Percentiles rank a stretch among this genome's conserved stretches.
phyloP scores from a whole-genome alignment of 2,888 invertebrate genomes.

The Hymenopus coronatus region DNA sequence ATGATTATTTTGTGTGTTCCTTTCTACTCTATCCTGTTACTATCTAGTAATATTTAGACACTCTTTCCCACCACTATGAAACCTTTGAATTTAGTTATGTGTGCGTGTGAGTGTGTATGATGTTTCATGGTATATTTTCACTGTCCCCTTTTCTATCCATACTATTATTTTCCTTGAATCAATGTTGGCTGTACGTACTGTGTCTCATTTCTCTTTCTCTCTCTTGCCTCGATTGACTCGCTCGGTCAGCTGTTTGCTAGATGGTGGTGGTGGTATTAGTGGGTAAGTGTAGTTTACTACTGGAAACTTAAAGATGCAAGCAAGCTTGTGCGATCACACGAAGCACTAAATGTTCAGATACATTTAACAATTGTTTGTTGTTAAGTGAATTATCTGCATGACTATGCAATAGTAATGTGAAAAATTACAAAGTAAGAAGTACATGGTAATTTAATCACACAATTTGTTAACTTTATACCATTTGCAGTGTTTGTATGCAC shows the following conservation, averaged over 20 bases:
- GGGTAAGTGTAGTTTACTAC: slow-evolving; percentile 63
- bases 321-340: neutral
- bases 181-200: slow-evolving; percentile 17
- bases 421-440: too few relatives aligned
- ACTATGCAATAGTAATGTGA: neutral
- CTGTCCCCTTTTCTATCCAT: neutral
- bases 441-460: too few relatives aligned
- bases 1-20: neutral
- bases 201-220: slow-evolving; percentile 46
- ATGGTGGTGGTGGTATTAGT: slow-evolving; percentile 44
- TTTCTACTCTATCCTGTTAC: neutral
- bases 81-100: neutral
- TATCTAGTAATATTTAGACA: neutral
- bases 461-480: too few relatives aligned
- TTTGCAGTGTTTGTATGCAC: too few relatives aligned
- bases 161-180: neutral
- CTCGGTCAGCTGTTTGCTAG: slow-evolving; percentile 75
- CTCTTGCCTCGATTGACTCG: slow-evolving; percentile 41
- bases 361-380: neutral
- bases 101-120: neutral
- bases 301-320: neutral
- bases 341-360: neutral
- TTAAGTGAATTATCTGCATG: neutral
- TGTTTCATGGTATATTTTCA: neutral
- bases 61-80: neutral